These are phyloP conservation scores for Lepeophtheirus nordmannii DNA, from an alignment of 2,888 invertebrate species.

Conservation along the genomic window DNA sequence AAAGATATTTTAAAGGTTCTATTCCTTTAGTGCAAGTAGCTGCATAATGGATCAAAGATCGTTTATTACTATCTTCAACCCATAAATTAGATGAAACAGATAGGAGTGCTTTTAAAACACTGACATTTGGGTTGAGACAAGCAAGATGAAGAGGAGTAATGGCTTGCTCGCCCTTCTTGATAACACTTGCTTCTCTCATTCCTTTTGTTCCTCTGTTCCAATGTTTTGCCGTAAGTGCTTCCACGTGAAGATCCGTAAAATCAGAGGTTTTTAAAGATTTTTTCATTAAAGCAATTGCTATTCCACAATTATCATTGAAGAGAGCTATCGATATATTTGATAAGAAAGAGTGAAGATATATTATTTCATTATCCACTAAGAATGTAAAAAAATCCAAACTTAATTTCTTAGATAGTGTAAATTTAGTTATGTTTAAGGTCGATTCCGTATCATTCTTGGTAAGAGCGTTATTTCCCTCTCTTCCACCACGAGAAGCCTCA, in stretches of 20 bases:
- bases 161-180: slow-evolving; percentile 29
- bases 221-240: slow-evolving; percentile 1
- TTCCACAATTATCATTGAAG: neutral
- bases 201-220: neutral
- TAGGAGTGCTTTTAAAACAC: slow-evolving; percentile 36
- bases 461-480: slow-evolving; percentile 41
- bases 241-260: neutral
- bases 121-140: slow-evolving; percentile 39
- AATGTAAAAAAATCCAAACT: neutral
- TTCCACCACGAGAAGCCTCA: slow-evolving; percentile 36
- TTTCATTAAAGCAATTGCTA: neutral
- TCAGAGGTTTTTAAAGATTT: neutral
- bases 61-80: slow-evolving; percentile 35
- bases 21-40: slow-evolving; percentile 39
- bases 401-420: neutral
- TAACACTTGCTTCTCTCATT: slow-evolving; percentile 29
- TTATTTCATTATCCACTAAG: too few relatives aligned
- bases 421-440: neutral
- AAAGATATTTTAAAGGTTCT: slow-evolving; percentile 29
- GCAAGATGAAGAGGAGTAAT: slow-evolving; percentile 41
- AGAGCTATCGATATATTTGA: neutral
- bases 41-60: slow-evolving; percentile 40
- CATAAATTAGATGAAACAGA: slow-evolving; percentile 37
- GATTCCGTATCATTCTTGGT: slow-evolving; percentile 32
- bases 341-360: neutral